Evolutionary conservation across 2,888 invertebrate genomes (phyloP), one percentile per base, ranked within the genome.

Genomic region (Drosophila mimetica): DNA sequence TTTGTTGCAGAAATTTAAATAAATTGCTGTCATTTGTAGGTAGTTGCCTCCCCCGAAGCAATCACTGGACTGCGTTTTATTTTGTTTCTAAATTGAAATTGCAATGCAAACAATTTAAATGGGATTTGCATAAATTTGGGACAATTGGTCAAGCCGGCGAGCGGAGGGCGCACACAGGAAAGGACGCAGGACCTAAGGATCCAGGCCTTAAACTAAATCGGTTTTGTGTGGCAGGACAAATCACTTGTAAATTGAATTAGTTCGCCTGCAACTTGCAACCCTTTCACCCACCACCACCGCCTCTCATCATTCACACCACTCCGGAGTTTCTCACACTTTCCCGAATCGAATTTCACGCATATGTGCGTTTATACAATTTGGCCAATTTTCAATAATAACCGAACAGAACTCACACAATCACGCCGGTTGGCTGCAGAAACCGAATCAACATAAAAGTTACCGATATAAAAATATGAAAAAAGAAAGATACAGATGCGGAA

Each of bases 301-400:
- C 25, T 22, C 28, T 41, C n/a, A 20, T 18, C 34, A 4, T 39
- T 36, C 59, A n/a, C 42, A 22, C 50, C 39, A 41, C 7, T 42
- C 25, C 47, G 7, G n/a, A 7, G 14, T 34, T 32, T 13, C 70
- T 34, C 76, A 67, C 74, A 71, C 75, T 51, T 44, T 30, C 32
- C 42, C 55, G 83, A 90, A 90, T 90, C 90, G 85, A 90, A 90
- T 90, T 90, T 90, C 89, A 90, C 90, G 90, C 90, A 90, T 89
- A 90, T 90, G 90, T 90, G 90, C 81, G 85, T 86, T 89, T 89
- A 88, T 78, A 89, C 90, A 90, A 90, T 90, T 90, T 90, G 81
- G 89, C 89, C 89, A 90, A 90, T 90, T 89, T 87, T 85, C 89
- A 79, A 88, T 88, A 82, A 81, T 86, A 81, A 82, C 73, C 71